A percentile compares a stretch with the other conserved stretches of the same genome.
These are phyloP conservation scores for Dascyllus trimaculatus DNA, from an alignment of 2,113 vertebrate genomes.

Conservation along the genomic window DNA sequence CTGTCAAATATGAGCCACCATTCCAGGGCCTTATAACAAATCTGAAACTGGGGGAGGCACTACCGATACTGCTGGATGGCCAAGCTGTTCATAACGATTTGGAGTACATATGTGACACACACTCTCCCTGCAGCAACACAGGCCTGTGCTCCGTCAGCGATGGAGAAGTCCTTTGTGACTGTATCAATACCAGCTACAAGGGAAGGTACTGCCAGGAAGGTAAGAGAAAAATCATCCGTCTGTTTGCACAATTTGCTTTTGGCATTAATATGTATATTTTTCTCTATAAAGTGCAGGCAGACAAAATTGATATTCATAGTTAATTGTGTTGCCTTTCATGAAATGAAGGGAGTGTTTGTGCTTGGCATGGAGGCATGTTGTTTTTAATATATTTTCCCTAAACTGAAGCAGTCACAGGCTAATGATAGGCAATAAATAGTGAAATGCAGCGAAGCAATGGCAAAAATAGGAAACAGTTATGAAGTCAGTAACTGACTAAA, in stretches of 20 bases:
- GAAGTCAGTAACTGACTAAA: background rate
- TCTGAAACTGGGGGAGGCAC: conserved; percentile 89
- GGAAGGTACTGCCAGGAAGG: conserved; percentile 95
- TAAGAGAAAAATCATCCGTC: conserved; percentile 75
- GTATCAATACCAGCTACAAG: conserved; percentile 90
- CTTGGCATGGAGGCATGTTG: too few species aligned
- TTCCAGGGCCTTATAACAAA: conserved; percentile 91
- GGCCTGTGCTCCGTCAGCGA: conserved; percentile 90
- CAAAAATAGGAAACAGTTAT: background rate
- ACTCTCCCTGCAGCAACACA: conserved; percentile 92
- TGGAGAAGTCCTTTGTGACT: conserved; percentile 92
- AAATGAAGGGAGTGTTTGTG: too few species aligned
- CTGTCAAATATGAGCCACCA: conserved; percentile 94
- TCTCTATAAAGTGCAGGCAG: too few species aligned
- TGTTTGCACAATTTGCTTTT: conserved; percentile 3
- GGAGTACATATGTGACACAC: conserved; percentile 88
- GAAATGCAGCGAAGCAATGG: background rate
- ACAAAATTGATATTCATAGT: too few species aligned
- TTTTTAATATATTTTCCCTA: too few species aligned
- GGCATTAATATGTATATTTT: background rate
- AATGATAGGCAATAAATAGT: background rate
- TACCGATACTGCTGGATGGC: conserved; percentile 89
- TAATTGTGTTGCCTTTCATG: too few species aligned
- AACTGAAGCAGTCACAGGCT: background rate
- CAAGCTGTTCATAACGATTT: conserved; percentile 91